These are phyloP conservation scores for Amazonetta brasiliensis DNA, from an alignment of 2,797 vertebrate species.

Conservation along the genomic window DNA sequence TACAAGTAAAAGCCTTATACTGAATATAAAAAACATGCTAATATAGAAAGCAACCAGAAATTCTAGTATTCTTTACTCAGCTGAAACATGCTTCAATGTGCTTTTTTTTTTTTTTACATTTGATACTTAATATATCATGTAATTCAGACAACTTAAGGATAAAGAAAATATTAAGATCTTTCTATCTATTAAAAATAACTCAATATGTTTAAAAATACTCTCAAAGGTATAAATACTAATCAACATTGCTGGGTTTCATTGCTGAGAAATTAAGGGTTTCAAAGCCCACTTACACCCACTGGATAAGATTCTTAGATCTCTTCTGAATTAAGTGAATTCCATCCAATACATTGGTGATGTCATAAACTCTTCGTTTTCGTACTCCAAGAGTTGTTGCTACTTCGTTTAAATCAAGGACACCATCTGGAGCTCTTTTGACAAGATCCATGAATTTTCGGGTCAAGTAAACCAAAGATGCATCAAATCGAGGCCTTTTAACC, in stretches of 20 bases:
- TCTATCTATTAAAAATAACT: neutral
- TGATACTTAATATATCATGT: neutral
- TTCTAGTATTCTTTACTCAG: neutral
- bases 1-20: neutral
- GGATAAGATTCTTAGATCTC: slow-evolving; percentile 86
- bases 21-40: neutral
- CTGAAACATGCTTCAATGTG: neutral
- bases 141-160: neutral
- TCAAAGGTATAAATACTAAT: neutral
- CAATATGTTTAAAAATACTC: neutral
- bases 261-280: neutral
- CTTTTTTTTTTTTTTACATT: neutral
- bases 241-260: neutral
- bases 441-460: slow-evolving; percentile 90
- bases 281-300: slow-evolving; percentile 90
- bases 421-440: slow-evolving; percentile 81
- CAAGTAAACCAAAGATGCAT: slow-evolving; percentile 84
- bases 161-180: neutral
- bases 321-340: slow-evolving; percentile 88
- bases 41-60: neutral
- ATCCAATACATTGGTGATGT: slow-evolving; percentile 90
- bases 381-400: slow-evolving; percentile 82
- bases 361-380: slow-evolving; percentile 87
- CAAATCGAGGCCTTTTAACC: slow-evolving; percentile 77
- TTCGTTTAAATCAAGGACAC: slow-evolving; percentile 88